A percentile compares a stretch with the other conserved stretches of the same genome.
These are phyloP conservation scores for Typhlichthys eigenmanni DNA, from an alignment of 2,797 vertebrate genomes.

Conservation along the genomic window DNA sequence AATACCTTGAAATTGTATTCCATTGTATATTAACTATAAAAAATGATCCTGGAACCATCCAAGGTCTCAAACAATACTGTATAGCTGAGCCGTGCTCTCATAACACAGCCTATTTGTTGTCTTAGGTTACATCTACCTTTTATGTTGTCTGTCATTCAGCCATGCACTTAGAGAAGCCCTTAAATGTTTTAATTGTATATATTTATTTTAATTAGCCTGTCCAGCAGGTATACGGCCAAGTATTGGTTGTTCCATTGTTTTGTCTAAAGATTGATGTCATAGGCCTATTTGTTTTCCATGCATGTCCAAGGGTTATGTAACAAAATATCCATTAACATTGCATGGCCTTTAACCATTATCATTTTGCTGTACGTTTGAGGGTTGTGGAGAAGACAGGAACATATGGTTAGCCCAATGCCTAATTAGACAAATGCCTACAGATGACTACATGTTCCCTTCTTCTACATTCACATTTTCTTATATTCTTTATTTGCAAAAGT, in stretches of 20 bases:
- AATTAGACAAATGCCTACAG: slow-evolving; percentile 27
- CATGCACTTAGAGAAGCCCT: slow-evolving; percentile 36
- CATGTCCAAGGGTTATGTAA: not conserved
- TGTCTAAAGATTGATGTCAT: slow-evolving; percentile 32
- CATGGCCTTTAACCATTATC: slow-evolving; percentile 8
- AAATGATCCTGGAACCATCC: slow-evolving; percentile 1
- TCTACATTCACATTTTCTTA: slow-evolving; percentile 10
- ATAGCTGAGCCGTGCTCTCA: slow-evolving; percentile 43
- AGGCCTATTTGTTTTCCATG: slow-evolving; percentile 33
- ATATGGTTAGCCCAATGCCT: slow-evolving; percentile 10
- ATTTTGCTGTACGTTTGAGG: slow-evolving; percentile 3
- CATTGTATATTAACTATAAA: not conserved
- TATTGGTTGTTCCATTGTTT: slow-evolving; percentile 23
- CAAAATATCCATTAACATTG: not conserved
- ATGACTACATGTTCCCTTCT: not conserved
- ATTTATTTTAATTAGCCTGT: slow-evolving; percentile 60
- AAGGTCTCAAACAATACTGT: slow-evolving; percentile 10
- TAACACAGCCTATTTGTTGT: slow-evolving; percentile 22
- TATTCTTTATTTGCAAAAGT: slow-evolving; percentile 30
- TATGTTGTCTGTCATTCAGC: slow-evolving; percentile 24
- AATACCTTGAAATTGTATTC: not conserved
- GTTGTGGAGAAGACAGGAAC: slow-evolving; percentile 9
- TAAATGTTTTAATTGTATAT: slow-evolving; percentile 54
- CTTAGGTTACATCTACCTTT: slow-evolving; percentile 61
- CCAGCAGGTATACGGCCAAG: slow-evolving; percentile 24